phyloP scores from a whole-genome alignment of 1,140 invertebrate genomes.

The Onthophagus taurus region DNA sequence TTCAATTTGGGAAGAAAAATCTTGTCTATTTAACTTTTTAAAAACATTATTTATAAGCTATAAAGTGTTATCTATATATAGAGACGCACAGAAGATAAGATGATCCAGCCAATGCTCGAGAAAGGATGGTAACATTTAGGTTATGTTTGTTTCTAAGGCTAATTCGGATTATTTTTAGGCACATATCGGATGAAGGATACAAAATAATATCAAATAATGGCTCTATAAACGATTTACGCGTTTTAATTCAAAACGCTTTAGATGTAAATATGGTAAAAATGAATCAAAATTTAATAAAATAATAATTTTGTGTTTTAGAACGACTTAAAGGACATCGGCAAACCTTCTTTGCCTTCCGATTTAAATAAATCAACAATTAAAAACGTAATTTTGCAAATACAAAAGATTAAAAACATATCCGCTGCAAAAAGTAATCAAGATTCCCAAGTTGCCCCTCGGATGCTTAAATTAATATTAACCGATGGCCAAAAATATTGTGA shows the following conservation, averaged over 20 bases:
- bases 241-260: conserved; percentile 54
- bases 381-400: conserved; percentile 67
- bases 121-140: too few species aligned
- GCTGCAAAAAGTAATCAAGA: conserved; percentile 87
- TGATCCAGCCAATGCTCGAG: too few species aligned
- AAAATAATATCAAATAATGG: conserved; percentile 56
- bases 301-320: conserved; percentile 45
- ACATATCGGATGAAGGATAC: conserved; percentile 56
- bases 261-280: conserved; percentile 53
- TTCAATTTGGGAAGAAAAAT: too few species aligned
- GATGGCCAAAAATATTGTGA: conserved; percentile 73
- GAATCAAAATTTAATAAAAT: conserved; percentile 8
- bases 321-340: conserved; percentile 70
- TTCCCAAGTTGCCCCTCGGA: conserved; percentile 65
- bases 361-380: conserved; percentile 47
- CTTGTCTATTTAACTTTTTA: too few species aligned
- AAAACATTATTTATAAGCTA: too few species aligned
- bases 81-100: too few species aligned
- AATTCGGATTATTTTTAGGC: conserved; percentile 49
- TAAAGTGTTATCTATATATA: too few species aligned
- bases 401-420: conserved; percentile 76
- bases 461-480: conserved; percentile 73
- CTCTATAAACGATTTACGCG: conserved; percentile 49
- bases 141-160: too few species aligned
- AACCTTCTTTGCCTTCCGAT: conserved; percentile 47